phyloP scores from a whole-genome alignment of 2,113 vertebrate genomes.

The Panthera tigris region DNA sequence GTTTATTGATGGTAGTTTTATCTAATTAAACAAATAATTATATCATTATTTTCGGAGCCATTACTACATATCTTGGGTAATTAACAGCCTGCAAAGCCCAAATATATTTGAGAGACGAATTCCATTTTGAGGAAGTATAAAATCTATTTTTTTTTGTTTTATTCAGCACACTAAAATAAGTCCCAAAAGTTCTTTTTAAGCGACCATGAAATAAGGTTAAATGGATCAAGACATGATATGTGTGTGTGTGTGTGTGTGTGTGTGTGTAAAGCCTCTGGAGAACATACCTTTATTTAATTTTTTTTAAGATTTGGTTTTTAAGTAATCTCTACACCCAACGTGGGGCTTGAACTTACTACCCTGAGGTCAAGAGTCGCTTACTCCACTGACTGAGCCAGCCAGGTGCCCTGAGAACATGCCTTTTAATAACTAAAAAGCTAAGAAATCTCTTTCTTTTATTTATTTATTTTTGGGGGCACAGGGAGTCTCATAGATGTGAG shows the following conservation, averaged over 20 bases:
- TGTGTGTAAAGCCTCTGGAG: neutral
- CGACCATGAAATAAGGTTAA: neutral
- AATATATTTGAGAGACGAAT: neutral
- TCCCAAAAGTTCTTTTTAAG: neutral
- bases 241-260: neutral
- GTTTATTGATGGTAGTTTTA: neutral
- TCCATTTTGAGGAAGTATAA: neutral
- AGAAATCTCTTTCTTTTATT: neutral
- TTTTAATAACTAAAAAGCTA: neutral
- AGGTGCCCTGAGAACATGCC: neutral
- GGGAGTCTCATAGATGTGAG: neutral
- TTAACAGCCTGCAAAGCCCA: neutral
- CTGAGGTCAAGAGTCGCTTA: neutral
- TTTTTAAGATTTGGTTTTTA: neutral
- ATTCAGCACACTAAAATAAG: neutral
- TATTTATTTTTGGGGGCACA: neutral
- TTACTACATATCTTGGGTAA: neutral
- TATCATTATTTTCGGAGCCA: neutral
- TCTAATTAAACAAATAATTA: constrained; percentile 42
- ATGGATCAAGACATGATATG: neutral
- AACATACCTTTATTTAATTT: neutral
- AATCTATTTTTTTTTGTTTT: neutral
- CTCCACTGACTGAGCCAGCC: neutral
- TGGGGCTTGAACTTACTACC: neutral
- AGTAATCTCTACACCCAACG: neutral